These are phyloP conservation scores for Diarsia rubi DNA, from an alignment of 2,888 invertebrate genomes.

Conservation along the genomic window DNA sequence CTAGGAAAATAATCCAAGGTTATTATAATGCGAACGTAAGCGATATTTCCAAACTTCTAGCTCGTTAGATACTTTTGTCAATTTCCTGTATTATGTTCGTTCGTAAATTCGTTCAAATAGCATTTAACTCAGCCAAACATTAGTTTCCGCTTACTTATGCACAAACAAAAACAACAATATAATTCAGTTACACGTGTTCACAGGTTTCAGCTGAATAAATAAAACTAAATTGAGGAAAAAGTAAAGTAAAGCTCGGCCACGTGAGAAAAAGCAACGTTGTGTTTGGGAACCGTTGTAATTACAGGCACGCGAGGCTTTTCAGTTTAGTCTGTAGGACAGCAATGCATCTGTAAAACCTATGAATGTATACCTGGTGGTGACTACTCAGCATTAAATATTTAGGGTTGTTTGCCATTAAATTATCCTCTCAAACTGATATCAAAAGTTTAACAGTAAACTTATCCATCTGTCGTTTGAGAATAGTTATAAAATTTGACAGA, in stretches of 20 bases:
- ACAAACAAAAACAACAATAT: background rate
- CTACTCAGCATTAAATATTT: background rate
- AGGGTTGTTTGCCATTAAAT: background rate
- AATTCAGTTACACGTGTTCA: conserved; percentile 7
- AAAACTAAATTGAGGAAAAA: conserved; percentile 25
- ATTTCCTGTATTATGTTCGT: conserved; percentile 8
- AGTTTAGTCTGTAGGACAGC: background rate
- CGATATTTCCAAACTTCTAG: background rate
- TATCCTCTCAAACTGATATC: too few species aligned
- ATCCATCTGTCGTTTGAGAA: too few species aligned
- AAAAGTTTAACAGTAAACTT: too few species aligned
- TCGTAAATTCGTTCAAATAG: background rate
- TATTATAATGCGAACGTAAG: background rate
- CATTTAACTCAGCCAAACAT: background rate
- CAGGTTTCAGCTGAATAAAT: conserved; percentile 7
- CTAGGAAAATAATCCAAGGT: conserved; percentile 77
- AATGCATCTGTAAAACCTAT: background rate
- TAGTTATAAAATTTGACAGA: too few species aligned
- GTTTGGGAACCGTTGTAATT: background rate
- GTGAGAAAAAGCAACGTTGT: background rate
- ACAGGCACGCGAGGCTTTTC: background rate
- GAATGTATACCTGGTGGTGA: too few species aligned
- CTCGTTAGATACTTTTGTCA: background rate
- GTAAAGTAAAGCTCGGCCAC: background rate
- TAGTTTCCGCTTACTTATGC: background rate